Base-by-base conservation (phyloP, 2,797 vertebrate genomes). In the Anabacerthia variegaticeps region DNA sequence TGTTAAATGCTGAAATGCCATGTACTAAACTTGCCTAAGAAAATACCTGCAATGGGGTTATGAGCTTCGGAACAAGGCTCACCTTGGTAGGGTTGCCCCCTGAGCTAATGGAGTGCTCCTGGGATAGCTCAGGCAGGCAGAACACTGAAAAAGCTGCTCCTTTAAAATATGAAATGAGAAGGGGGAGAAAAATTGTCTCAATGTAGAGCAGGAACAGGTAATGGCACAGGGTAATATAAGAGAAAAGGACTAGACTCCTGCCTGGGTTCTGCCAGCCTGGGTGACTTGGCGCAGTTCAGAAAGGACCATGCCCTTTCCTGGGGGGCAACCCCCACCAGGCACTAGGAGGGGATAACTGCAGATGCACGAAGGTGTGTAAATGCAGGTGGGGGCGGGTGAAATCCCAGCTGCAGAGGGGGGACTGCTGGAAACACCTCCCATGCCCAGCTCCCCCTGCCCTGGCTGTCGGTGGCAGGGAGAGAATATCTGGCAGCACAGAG, bases 21-120 rank as follows among this genome's bases (percentile, higher is more conserved):
- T 17, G 17, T 59, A 26, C 12, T 59, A 36, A 52, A 56, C 36
- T 85, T 76, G 16, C 12, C 32, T 67, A 76, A 93, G 23, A 80
- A 81, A 77, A 61, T 34, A 68, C 21, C 30, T 71, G 7, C 51
- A 54, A 56, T 3, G 12, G 32, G 15, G 10, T 83, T 67, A 68
- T 16, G 26, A 39, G 27, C 65, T 80, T 74, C 32, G 77, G 67
- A 93, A 54, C 14, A 65, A 74, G 32, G 17, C 34, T 76, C 11
- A 6, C 15, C 10, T 43, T 61, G 43, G 23, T 23, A 41, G 22
- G 0, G 0, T 14, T 85, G 61, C 17, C 27, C 13, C 44, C 26
- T 4, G 10, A 85, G 75, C 36, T 76, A 18, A 16, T 46, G 28
- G 44, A 34, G 46, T 27, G 8, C 12, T 62, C 18, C 28, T 66